Base-by-base conservation (phyloP, 23 tunicate species). In the Phallusia fumigata region DNA sequence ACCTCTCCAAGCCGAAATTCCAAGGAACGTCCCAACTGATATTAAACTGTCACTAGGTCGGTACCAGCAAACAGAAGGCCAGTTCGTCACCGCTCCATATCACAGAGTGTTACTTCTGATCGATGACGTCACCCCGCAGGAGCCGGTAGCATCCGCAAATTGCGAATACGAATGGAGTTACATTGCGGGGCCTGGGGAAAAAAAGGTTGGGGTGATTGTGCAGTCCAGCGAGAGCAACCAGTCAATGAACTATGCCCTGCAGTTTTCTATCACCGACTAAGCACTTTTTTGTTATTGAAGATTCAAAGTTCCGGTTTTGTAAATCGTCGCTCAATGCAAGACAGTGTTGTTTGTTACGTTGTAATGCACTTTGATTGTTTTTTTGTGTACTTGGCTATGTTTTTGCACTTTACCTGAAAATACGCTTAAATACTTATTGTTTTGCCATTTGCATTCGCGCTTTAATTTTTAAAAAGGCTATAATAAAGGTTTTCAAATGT, bases 161-260 rank as follows among this genome's bases (percentile, higher is more conserved):
- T 19, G 72, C 34, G 19, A 44, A 13, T 90, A 81, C 74, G 95
- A 90, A 35, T 90, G 89, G 89, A 88, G 81, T 0, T 90, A 85
- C 64, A 36, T 85, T 0, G 86, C 89, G n/a, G 89, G 95, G 19
- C 86, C 83, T 6, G 95, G 86, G 21, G 95, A 90, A 33, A 81
- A 85, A 36, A 76, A 73, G 32, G 50, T 85, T 0, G 80, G 89
- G 26, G 31, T 90, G 24, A 58, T 90, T 0, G 89, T 78, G 18
- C 79, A 85, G 36, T 35, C 79, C 13, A 58, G 78, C 16, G 88
- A 35, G 65, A 35, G 34, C 32, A 74, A 79, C 32, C 53, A 85
- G 31, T 76, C 88, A 1, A 79, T 85, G 88, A 78, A 82, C 30
- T 85, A 78, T 44, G 83, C 79, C 44, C 36, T 85, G 35, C 88